phyloP scores from a whole-genome alignment of 2,888 invertebrate genomes.

The Eilema griseolum region DNA sequence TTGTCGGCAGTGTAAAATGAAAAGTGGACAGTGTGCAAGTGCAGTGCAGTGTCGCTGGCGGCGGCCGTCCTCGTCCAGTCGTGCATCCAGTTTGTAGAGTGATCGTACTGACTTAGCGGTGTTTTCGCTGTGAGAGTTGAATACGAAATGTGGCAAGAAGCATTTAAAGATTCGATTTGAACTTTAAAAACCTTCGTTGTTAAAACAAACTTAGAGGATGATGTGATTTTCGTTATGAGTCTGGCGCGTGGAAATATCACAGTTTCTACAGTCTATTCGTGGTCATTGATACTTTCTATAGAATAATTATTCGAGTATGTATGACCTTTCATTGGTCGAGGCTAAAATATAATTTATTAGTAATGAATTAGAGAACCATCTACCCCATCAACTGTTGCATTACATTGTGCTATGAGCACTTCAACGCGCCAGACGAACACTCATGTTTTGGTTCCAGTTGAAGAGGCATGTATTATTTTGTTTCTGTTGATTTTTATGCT shows the following conservation, averaged over 20 bases:
- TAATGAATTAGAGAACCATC: not conserved
- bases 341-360: constrained; percentile 10
- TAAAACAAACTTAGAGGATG: constrained; percentile 23
- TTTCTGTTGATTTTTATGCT: constrained; percentile 82
- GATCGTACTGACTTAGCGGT: constrained; percentile 28
- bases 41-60: constrained; percentile 17
- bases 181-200: constrained; percentile 48
- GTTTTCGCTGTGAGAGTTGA: constrained; percentile 35
- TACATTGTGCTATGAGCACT: not conserved
- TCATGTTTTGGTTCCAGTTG: constrained; percentile 56
- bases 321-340: constrained; percentile 5
- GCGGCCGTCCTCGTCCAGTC: constrained; percentile 22
- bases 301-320: constrained; percentile 1
- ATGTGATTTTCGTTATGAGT: constrained; percentile 51
- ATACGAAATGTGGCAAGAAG: constrained; percentile 54
- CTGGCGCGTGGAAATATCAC: constrained; percentile 48
- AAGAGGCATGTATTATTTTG: constrained; percentile 71
- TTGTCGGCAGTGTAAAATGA: constrained; percentile 23
- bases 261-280: constrained; percentile 19
- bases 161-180: constrained; percentile 70
- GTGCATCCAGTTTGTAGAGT: constrained; percentile 33
- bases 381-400: not conserved
- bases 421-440: constrained; percentile 51
- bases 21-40: constrained; percentile 12
- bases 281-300: constrained; percentile 32